Evolutionary conservation across 2,797 vertebrate genomes (phyloP), one percentile per base, ranked within the genome.

Genomic region (Distichodus sexfasciatus): DNA sequence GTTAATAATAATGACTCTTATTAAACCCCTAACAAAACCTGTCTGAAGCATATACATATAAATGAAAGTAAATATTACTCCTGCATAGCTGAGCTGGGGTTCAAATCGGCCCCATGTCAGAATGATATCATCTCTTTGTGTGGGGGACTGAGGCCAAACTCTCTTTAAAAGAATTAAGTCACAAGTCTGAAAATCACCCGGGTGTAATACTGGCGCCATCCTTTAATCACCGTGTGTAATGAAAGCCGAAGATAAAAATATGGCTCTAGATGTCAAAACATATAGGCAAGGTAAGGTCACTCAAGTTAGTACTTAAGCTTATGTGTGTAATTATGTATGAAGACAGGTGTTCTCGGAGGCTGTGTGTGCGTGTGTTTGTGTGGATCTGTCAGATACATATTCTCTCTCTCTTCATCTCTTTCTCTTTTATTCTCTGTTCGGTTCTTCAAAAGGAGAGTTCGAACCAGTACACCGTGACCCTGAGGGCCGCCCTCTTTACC

Each of bases 131-230:
- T 54, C 29, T 26, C 58, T 50, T 50, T 67, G 40, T 40, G 15
- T 1, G 28, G 47, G 31, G 61, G 11, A 4, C 57, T 67, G 62
- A 66, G 46, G 73, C 57, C 29, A 66, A 83, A 83, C 72, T 79
- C 82, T 88, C 84, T 86, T 79, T 15, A 26, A 73, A 82, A 85
- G 87, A 87, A 89, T 86, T 84, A 87, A 85, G 85, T 82, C 85
- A 86, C 75, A 78, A 74, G 69, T 78, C 80, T 43, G 1, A 79
- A 83, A 84, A 81, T 82, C 79, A 82, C 80, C 77, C 83, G 75
- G 83, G 55, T 68, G 80, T 82, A 85, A 88, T 83, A 68, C 71
- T 79, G 79, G 81, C 19, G 57, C 71, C 65, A 44, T 70, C 82
- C 78, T 76, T 79, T 88, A 89, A 88, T 91, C 86, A 86, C 76